Evolutionary conservation across 2,113 vertebrate genomes (phyloP).

Genomic region (Pandion haliaetus): DNA sequence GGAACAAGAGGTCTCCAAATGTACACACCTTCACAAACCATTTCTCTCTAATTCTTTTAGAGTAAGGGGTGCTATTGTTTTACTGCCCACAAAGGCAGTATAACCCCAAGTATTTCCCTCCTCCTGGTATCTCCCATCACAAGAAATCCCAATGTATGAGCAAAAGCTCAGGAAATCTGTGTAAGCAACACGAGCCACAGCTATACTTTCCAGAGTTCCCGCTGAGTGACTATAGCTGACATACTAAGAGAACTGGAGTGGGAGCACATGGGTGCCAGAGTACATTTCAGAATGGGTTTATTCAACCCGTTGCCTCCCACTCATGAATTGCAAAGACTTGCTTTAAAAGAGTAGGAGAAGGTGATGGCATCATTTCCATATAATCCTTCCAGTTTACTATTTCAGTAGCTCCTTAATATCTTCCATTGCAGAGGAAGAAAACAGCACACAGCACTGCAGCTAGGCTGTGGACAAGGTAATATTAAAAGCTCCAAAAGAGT

Average conservation of each 20-base stretch:
- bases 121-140: not conserved
- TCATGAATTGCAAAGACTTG: not conserved
- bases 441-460: not conserved
- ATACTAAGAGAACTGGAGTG: accelerated
- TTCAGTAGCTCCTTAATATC: not conserved
- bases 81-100: not conserved
- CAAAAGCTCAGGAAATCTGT: not conserved
- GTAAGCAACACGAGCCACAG: not conserved
- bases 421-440: not conserved
- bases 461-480: not conserved
- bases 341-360: conserved; percentile 41
- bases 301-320: conserved; percentile 36
- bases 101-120: not conserved
- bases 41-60: not conserved
- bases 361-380: conserved; percentile 23
- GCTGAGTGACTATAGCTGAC: not conserved
- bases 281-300: not conserved
- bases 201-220: not conserved
- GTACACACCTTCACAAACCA: not conserved
- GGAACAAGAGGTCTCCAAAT: not conserved
- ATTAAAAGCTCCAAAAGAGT: not conserved
- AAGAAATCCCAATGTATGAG: not conserved
- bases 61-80: not conserved
- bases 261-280: not conserved
- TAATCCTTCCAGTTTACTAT: conserved; percentile 20